These are phyloP conservation scores for Seira musarum DNA, from an alignment of 2,888 invertebrate genomes.

Conservation along the genomic window DNA sequence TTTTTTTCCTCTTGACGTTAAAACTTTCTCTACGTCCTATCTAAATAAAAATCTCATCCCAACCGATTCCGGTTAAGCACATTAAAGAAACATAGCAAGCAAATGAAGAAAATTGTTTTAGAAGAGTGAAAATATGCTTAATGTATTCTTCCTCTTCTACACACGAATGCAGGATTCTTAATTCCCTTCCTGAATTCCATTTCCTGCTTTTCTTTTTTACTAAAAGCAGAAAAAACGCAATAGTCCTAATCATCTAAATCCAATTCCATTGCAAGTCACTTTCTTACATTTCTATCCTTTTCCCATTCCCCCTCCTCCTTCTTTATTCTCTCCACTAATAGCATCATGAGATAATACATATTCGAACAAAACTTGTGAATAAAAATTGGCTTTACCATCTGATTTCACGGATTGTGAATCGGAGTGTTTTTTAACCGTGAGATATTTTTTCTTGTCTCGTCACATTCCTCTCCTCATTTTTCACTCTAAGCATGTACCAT, in stretches of 20 bases:
- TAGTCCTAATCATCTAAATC: slow-evolving; percentile 55
- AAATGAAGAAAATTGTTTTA: too few relatives aligned
- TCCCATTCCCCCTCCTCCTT: slow-evolving; percentile 1
- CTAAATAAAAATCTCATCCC: too few relatives aligned
- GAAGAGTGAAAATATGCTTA: background rate
- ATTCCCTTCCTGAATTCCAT: slow-evolving; percentile 46
- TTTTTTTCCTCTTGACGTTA: too few relatives aligned
- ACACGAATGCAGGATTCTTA: slow-evolving; percentile 25
- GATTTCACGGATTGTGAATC: slow-evolving; percentile 37
- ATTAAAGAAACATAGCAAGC: too few relatives aligned
- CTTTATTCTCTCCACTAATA: background rate
- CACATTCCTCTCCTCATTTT: background rate
- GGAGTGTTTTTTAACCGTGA: background rate
- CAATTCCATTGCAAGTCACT: slow-evolving; percentile 38
- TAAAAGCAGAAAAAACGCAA: slow-evolving; percentile 46
- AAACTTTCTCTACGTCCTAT: too few relatives aligned
- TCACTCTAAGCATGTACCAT: background rate
- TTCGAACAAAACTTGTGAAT: slow-evolving; percentile 28
- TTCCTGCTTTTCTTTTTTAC: slow-evolving; percentile 19
- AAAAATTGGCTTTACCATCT: slow-evolving; percentile 13
- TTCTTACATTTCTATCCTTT: background rate
- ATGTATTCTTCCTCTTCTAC: background rate
- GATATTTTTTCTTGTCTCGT: slow-evolving; percentile 36
- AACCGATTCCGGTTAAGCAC: too few relatives aligned
- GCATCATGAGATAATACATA: background rate